Percentiles rank a stretch among this genome's conserved stretches.
Evolutionary conservation across 2,797 vertebrate genomes (phyloP).

Genomic region (Acestrorhynchus altus): DNA sequence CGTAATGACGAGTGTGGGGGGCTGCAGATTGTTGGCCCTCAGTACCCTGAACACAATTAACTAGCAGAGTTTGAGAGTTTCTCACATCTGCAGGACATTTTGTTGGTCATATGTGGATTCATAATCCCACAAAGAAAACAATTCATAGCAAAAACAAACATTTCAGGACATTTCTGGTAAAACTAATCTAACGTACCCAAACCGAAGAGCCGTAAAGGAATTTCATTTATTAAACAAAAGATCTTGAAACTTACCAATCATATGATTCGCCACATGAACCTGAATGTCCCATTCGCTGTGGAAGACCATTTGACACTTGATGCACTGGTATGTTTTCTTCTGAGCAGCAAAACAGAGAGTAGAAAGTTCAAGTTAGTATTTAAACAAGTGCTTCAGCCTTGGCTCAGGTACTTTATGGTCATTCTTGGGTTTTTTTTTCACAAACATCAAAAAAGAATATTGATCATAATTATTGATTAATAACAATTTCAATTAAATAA

Average conservation of each 20-base stretch:
- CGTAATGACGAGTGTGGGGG: neutral
- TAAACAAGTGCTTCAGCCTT: neutral
- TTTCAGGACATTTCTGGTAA: neutral
- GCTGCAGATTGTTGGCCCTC: neutral
- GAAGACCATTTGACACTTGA: conserved; percentile 99
- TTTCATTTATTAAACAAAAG: too few species aligned
- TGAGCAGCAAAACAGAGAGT: conserved; percentile 70
- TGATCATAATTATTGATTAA: too few species aligned
- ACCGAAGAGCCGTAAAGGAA: too few species aligned
- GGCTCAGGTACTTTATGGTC: too few species aligned
- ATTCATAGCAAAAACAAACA: too few species aligned
- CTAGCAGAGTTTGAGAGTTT: neutral
- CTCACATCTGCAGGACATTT: neutral
- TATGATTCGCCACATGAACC: conserved; percentile 99
- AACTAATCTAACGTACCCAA: neutral
- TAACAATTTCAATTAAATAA: too few species aligned
- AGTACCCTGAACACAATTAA: neutral
- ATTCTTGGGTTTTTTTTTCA: too few species aligned
- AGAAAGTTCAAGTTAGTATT: conserved; percentile 6
- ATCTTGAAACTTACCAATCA: conserved; percentile 91
- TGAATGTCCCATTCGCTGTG: conserved; percentile 99
- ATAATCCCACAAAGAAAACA: conserved; percentile 45
- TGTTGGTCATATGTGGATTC: neutral
- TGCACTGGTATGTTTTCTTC: conserved; percentile 99
- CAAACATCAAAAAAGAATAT: too few species aligned